Base-by-base conservation (phyloP, 2,113 vertebrate species). In the Pelobates fuscus region DNA sequence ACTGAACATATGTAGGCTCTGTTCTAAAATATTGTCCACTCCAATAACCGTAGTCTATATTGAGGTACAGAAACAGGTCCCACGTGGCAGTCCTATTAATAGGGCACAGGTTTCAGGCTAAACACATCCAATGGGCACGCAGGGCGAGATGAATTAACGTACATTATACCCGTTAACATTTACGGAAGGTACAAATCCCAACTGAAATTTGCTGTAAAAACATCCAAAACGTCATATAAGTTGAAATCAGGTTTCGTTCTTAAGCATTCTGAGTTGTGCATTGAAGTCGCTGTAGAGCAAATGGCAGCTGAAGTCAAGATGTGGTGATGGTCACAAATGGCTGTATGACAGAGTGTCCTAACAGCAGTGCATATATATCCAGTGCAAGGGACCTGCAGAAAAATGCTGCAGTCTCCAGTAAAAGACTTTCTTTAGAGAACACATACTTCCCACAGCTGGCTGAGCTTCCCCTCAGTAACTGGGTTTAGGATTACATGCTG, bases 401-500 rank as follows among this genome's bases (percentile, higher is more conserved):
- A 25, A 41, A 24, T 12, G 14, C 46, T 18, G 20, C 4, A 8
- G 21, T 32, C 58, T 21, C 20, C 6, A 20, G 29, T 62, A 5
- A 5, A 37, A 26, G 25, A 20, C 44, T 17, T 49, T 14, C 24
- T 46, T 92, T 85, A 98, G 0, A 96, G 82, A 41, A 97, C 81
- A 64, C 95, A 87, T 8, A 96, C 64, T 21, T 91, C 91, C 97
- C 97, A 99, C 43, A 86, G 88, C 79, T 99, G 97, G 0, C 80
- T 91, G 54, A 81, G 5, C 82, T 92, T 96, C 1, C 81, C 91
- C 65, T 94, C 87, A 0, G 81, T 89, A 57, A 89, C 85, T 0
- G 87, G 84, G 84, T 93, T 96, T 71, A 99, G 91, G 69, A 98
- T 89, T 3, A 98, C 87, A 43, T 95, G 95, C 78, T 93, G 91